These are phyloP conservation scores for Paramisgurnus dabryanus DNA, from an alignment of 2,113 vertebrate genomes.

Conservation along the genomic window DNA sequence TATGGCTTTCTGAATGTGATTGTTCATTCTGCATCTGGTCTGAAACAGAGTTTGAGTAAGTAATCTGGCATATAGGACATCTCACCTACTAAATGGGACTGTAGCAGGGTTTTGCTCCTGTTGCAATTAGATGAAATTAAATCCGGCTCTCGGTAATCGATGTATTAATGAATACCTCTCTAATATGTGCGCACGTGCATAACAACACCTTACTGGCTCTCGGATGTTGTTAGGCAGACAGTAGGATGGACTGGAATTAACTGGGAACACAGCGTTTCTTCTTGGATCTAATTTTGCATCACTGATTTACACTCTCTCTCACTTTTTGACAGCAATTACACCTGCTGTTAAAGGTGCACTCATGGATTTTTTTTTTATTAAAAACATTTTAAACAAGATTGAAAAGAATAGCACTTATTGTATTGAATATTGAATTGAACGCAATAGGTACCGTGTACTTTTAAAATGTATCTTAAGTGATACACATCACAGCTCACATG, in stretches of 20 bases:
- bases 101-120: neutral
- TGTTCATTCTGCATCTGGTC: constrained; percentile 93
- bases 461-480: too few relatives aligned
- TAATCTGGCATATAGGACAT: constrained; percentile 41
- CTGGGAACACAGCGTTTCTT: constrained; percentile 10
- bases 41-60: constrained; percentile 97
- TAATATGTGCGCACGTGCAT: constrained; percentile 35
- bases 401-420: too few relatives aligned
- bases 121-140: constrained; percentile 17
- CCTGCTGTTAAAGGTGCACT: too few relatives aligned
- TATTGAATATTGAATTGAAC: too few relatives aligned
- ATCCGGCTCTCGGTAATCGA: constrained; percentile 32
- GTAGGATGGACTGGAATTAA: constrained; percentile 16
- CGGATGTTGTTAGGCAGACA: constrained; percentile 40
- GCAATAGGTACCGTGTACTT: too few relatives aligned
- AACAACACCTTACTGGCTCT: constrained; percentile 17
- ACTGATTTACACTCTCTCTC: constrained; percentile 20
- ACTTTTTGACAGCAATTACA: neutral
- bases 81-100: constrained; percentile 4
- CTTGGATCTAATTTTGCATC: constrained; percentile 3
- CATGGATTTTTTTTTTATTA: too few relatives aligned
- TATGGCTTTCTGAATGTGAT: constrained; percentile 97
- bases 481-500: too few relatives aligned
- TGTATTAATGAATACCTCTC: constrained; percentile 32
- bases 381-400: too few relatives aligned